Evolutionary conservation across 2,797 vertebrate genomes (phyloP).

Genomic region (Cryptoprocta ferox): DNA sequence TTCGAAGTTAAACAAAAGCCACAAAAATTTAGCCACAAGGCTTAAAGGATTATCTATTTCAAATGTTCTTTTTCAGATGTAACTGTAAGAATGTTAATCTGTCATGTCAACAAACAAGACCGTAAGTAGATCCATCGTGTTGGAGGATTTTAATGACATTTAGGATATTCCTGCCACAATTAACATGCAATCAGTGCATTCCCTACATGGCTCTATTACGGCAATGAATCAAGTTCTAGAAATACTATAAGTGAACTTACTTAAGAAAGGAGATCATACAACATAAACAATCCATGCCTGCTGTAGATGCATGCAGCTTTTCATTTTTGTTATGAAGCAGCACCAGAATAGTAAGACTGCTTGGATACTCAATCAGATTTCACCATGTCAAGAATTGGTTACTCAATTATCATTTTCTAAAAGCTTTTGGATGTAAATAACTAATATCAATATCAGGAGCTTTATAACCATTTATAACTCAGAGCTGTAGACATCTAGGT

Average conservation of each 20-base stretch:
- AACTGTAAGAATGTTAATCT: conserved; percentile 76
- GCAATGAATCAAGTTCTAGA: conserved; percentile 84
- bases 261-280: conserved; percentile 84
- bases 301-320: conserved; percentile 87
- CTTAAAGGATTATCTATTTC: conserved; percentile 79
- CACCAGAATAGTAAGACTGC: conserved; percentile 77
- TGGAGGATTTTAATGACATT: conserved; percentile 72
- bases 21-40: conserved; percentile 81
- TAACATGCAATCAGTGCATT: conserved; percentile 86
- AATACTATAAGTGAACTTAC: conserved; percentile 84
- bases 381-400: conserved; percentile 73
- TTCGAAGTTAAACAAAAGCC: conserved; percentile 84
- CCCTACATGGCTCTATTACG: conserved; percentile 85
- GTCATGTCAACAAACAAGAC: conserved; percentile 80
- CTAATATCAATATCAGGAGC: conserved; percentile 81
- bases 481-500: conserved; percentile 86
- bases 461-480: conserved; percentile 83
- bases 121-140: conserved; percentile 73
- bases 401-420: conserved; percentile 74
- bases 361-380: conserved; percentile 75
- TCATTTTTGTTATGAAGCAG: conserved; percentile 76
- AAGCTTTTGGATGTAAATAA: conserved; percentile 81
- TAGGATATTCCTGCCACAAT: conserved; percentile 83
- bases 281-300: conserved; percentile 86
- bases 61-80: conserved; percentile 80